Conservation (phyloP, 2,888 invertebrate species). For the Orthosia incerta region DNA sequence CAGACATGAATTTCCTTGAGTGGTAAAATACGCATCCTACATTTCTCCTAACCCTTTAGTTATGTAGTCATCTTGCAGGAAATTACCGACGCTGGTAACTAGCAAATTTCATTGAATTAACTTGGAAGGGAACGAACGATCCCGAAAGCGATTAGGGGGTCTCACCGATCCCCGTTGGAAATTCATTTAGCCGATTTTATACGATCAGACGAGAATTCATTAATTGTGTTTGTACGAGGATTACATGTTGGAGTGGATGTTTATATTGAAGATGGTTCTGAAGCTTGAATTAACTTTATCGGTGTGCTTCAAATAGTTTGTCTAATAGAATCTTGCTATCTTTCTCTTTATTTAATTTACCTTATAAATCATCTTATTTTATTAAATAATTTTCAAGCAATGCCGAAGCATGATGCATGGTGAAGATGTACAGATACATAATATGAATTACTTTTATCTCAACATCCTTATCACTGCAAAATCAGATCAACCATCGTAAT, state of each 20-base stretch:
- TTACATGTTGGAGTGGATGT: conserved; percentile 1
- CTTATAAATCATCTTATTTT: no score
- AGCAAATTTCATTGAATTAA: conserved; percentile 67
- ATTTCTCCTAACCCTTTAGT: conserved; percentile 41
- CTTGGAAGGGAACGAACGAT: conserved; percentile 57
- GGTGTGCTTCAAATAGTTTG: neutral
- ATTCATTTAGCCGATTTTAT: conserved; percentile 55
- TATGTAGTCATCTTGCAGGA: conserved; percentile 60
- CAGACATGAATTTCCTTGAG: conserved; percentile 21
- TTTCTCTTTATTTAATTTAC: neutral
- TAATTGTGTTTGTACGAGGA: conserved; percentile 38
- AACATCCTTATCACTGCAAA: neutral
- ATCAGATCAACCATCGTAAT: conserved; percentile 3
- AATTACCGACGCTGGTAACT: conserved; percentile 70
- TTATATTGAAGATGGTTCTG: neutral
- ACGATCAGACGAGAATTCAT: conserved; percentile 46
- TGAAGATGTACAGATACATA: no score
- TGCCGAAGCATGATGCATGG: no score
- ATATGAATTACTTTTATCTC: no score
- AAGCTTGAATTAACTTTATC: conserved; percentile 14
- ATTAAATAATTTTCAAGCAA: no score
- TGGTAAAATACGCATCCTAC: conserved; percentile 26
- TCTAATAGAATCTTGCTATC: neutral
- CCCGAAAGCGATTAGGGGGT: conserved; percentile 54
- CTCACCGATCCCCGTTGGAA: conserved; percentile 40